Evolutionary conservation across 2,888 invertebrate genomes (phyloP), one percentile per base, ranked within the genome.

Genomic region (Caenorhabditis sp.): DNA sequence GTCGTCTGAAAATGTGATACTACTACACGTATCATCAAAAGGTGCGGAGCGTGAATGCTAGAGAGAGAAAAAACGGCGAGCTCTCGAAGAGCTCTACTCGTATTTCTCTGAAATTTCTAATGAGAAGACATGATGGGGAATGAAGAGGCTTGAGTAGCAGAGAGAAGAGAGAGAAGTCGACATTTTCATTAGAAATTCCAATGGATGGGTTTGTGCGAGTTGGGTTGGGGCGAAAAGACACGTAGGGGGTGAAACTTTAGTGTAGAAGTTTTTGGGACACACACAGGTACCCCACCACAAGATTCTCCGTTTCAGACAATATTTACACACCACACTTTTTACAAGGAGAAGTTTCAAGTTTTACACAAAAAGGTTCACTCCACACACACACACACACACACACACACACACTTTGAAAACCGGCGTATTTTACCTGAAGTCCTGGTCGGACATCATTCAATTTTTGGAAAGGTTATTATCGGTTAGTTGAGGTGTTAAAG

Each of bases 61-160:
- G 7, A 35, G 31, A n/a, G 31, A 22, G 6, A 19, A 47, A 14
- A 47, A 47, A 47, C 14, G 47, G 47, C 5, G 14, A n/a, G n/a
- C n/a, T n/a, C n/a, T n/a, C n/a, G 38, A 59, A 24, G 3, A n/a
- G 51, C 49, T n/a, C 63, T 31, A 68, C 77, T 77, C 77, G 77
- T 77, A 77, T 77, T 77, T 77, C 77, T 31, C 70, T 77, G 69
- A 77, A 77, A 77, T 70, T 77, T 77, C 77, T 70, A 77, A 77
- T 77, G 77, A 77, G 70, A 26, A 66, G 51, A 35, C 66, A 66
- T 66, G 66, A 35, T 35, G 61, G 28, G 54, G 24, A n/a, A 22
- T 49, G 63, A 51, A 47, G 54, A 28, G 38, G 24, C 47, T 31
- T 22, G 63, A 49, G 19, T 24, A 63, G 24, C 16, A 19, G 49